Conservation (phyloP, 2,113 vertebrate genomes). For the Talpa occidentalis region DNA sequence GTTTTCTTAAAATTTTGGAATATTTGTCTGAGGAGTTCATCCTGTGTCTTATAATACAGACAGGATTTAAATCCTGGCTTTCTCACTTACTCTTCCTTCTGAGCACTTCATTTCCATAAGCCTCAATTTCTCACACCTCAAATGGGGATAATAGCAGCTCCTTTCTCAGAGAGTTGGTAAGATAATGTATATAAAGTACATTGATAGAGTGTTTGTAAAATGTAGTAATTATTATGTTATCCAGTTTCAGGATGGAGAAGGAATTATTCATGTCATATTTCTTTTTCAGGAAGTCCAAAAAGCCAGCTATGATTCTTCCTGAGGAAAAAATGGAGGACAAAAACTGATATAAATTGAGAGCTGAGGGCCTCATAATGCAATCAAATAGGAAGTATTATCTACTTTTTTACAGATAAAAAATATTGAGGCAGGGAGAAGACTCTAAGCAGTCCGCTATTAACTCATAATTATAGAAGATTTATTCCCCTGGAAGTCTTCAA, state of each 20-base stretch:
- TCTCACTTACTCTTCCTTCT: not conserved
- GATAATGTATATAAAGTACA: not conserved
- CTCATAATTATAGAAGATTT: not conserved
- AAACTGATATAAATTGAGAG: slow-evolving; percentile 22
- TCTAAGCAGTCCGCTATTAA: not conserved
- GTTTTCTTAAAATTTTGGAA: not conserved
- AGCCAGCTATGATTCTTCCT: not conserved
- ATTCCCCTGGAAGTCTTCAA: slow-evolving; percentile 30
- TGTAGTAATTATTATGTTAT: not conserved
- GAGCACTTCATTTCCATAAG: not conserved
- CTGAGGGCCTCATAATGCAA: not conserved
- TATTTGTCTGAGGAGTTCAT: not conserved
- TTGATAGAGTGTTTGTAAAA: not conserved
- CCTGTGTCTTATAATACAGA: not conserved
- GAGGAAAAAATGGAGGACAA: not conserved
- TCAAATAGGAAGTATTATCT: slow-evolving; percentile 38
- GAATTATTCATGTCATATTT: not conserved
- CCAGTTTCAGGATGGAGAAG: not conserved
- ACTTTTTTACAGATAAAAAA: not conserved
- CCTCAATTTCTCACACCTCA: not conserved
- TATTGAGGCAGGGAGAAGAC: not conserved
- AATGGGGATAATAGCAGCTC: not conserved
- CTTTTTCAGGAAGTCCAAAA: not conserved
- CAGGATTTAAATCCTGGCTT: not conserved
- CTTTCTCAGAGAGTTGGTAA: not conserved